Evolutionary conservation across 2,888 invertebrate species (phyloP).

Genomic region (Anoncus sp.): DNA sequence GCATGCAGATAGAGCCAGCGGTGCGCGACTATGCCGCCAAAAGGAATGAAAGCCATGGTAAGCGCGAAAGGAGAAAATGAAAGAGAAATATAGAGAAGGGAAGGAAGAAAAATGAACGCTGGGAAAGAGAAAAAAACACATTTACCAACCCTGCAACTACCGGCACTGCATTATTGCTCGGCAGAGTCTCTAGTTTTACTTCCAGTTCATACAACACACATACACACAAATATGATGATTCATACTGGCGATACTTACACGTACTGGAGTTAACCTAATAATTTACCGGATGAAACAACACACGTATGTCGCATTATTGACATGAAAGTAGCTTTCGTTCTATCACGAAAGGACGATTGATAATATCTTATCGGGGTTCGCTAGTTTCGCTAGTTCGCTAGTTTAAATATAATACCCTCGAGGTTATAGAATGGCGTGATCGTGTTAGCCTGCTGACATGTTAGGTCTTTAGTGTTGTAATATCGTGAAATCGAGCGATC

Average conservation of each 20-base stretch:
- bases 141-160: slow-evolving; percentile 47
- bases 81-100: slow-evolving; percentile 22
- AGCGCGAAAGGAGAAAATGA: slow-evolving; percentile 34
- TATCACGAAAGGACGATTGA: slow-evolving; percentile 62
- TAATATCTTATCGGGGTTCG: slow-evolving; percentile 63
- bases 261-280: slow-evolving; percentile 45
- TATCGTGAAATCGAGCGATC: slow-evolving; percentile 24
- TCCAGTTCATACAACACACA: slow-evolving; percentile 38
- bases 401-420: slow-evolving; percentile 67
- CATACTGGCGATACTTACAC: slow-evolving; percentile 25
- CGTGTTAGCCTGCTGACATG: slow-evolving; percentile 13
- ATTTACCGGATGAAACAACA: slow-evolving; percentile 52
- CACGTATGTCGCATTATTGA: slow-evolving; percentile 56
- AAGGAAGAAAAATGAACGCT: slow-evolving; percentile 43
- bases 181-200: slow-evolving; percentile 30
- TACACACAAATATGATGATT: slow-evolving; percentile 32
- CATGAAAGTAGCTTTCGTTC: slow-evolving; percentile 62
- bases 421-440: slow-evolving; percentile 33
- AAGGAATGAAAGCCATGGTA: slow-evolving; percentile 46
- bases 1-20: slow-evolving; percentile 69
- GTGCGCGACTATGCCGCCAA: slow-evolving; percentile 19
- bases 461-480: slow-evolving; percentile 10
- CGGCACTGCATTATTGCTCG: slow-evolving; percentile 46
- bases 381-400: no score
- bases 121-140: slow-evolving; percentile 43